Percentiles rank a stretch among this genome's conserved stretches.
Evolutionary conservation across 2,888 invertebrate species (phyloP).

Genomic region (Sussaba pulchella): DNA sequence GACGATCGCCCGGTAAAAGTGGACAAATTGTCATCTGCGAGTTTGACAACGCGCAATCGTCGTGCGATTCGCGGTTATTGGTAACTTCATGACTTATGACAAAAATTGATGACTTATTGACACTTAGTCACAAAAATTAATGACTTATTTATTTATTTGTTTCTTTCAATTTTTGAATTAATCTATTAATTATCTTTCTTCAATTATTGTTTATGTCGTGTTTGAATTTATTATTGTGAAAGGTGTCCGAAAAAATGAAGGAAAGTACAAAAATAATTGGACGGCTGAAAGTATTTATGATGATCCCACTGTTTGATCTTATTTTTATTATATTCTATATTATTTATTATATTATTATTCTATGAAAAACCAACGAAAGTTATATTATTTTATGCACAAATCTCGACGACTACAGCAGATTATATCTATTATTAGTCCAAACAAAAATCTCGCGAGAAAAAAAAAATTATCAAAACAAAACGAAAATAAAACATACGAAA

Average conservation of each 20-base stretch:
- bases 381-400: too few relatives aligned
- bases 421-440: too few relatives aligned
- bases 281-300: neutral
- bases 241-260: constrained; percentile 8
- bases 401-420: too few relatives aligned
- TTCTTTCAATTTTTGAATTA: too few relatives aligned
- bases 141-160: too few relatives aligned
- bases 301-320: constrained; percentile 12
- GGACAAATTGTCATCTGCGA: neutral
- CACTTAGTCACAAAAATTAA: too few relatives aligned
- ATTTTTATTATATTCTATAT: constrained; percentile 4
- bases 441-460: too few relatives aligned
- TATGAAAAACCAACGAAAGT: too few relatives aligned
- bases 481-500: too few relatives aligned
- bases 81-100: neutral
- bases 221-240: constrained; percentile 24
- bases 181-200: too few relatives aligned
- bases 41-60: constrained; percentile 32
- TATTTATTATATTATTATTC: neutral
- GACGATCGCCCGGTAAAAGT: constrained; percentile 16
- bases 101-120: too few relatives aligned
- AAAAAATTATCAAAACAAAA: too few relatives aligned
- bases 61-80: constrained; percentile 22
- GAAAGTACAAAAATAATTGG: constrained; percentile 5
- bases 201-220: neutral